Conservation (phyloP, 2,113 vertebrate genomes). For the Cariama cristata region DNA sequence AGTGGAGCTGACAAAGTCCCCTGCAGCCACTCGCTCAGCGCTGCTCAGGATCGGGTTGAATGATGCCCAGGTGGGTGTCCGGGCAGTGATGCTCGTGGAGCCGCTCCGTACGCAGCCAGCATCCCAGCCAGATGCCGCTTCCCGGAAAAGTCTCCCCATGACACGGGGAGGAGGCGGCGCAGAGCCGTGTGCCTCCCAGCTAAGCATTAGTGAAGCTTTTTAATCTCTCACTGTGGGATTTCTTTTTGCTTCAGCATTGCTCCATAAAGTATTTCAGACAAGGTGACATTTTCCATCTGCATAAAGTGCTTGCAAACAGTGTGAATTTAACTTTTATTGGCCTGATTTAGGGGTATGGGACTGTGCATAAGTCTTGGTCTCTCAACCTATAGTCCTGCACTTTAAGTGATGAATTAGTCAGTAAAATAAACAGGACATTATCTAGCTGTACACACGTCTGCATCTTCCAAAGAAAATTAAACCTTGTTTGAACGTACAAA, state of each 20-base stretch:
- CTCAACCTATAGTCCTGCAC: slow-evolving; percentile 54
- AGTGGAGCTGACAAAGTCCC: fast-evolving
- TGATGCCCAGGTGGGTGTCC: fast-evolving
- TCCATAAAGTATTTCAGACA: slow-evolving; percentile 65
- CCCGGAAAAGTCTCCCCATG: background rate
- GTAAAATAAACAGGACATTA: slow-evolving; percentile 70
- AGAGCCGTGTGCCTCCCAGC: slow-evolving; percentile 36
- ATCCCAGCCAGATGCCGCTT: background rate
- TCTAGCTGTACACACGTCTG: slow-evolving; percentile 62
- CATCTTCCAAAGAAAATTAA: slow-evolving; percentile 63
- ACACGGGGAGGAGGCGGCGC: background rate
- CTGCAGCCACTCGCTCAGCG: fast-evolving
- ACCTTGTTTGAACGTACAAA: background rate
- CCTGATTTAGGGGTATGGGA: slow-evolving; percentile 68
- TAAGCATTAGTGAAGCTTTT: slow-evolving; percentile 59
- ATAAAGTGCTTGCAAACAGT: slow-evolving; percentile 70
- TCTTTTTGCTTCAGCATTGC: slow-evolving; percentile 46
- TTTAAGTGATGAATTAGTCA: slow-evolving; percentile 70
- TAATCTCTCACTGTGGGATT: slow-evolving; percentile 68
- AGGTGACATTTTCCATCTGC: slow-evolving; percentile 75
- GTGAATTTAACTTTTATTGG: slow-evolving; percentile 69
- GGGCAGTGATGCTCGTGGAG: background rate
- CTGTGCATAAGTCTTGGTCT: slow-evolving; percentile 65
- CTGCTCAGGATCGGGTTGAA: fast-evolving
- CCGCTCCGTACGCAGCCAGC: background rate